These are phyloP conservation scores for Eugnorisma glareosa DNA, from an alignment of 2,888 invertebrate species.

Conservation along the genomic window DNA sequence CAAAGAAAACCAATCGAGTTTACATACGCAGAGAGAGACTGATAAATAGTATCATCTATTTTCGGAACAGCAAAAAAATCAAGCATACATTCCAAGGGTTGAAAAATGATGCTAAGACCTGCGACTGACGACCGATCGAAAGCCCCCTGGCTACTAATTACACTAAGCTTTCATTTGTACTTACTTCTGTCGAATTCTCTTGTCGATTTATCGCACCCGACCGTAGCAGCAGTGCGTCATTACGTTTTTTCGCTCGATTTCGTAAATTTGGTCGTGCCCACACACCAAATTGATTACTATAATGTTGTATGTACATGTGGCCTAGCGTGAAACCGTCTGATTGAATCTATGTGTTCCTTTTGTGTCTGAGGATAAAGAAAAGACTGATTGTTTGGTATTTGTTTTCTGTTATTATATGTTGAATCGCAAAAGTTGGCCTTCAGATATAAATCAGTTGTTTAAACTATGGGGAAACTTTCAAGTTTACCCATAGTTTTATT, in stretches of 20 bases:
- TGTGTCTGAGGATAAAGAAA: constrained; percentile 55
- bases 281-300: constrained; percentile 72
- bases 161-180: constrained; percentile 51
- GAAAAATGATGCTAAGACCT: constrained; percentile 49
- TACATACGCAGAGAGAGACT: constrained; percentile 9
- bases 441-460: constrained; percentile 43
- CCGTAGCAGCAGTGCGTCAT: constrained; percentile 67
- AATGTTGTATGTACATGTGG: constrained; percentile 60
- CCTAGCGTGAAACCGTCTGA: constrained; percentile 65
- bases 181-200: constrained; percentile 57
- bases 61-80: constrained; percentile 20
- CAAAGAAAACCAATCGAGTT: constrained; percentile 33
- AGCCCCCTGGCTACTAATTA: constrained; percentile 56
- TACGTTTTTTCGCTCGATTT: constrained; percentile 75
- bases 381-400: constrained; percentile 39
- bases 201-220: constrained; percentile 63
- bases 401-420: constrained; percentile 35
- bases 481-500: constrained; percentile 34
- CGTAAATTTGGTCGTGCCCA: constrained; percentile 63
- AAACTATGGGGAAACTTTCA: constrained; percentile 19
- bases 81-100: constrained; percentile 19
- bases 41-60: constrained; percentile 39
- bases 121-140: constrained; percentile 38
- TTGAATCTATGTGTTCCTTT: constrained; percentile 65
- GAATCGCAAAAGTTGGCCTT: constrained; percentile 22